Evolutionary conservation across 2,888 invertebrate genomes (phyloP), one percentile per base, ranked within the genome.

Genomic region (Metallyticus violacea): DNA sequence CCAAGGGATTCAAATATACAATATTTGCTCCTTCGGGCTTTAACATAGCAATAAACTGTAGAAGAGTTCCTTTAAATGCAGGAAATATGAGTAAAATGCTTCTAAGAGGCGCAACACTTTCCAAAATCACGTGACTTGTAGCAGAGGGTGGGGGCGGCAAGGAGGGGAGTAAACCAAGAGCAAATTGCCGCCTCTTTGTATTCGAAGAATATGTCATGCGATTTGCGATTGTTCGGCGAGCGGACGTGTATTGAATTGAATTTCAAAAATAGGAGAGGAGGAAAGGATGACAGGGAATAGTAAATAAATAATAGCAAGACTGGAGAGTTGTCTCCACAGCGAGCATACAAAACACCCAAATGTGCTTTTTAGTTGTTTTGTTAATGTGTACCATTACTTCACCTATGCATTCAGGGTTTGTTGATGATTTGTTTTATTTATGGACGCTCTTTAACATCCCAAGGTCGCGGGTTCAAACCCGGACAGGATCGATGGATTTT

Each of bases 181-280:
- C 87, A 86, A 88, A 87, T 87, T 86, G 88, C 62, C 86, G 79
- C 81, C 86, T 86, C 86, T 87, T 87, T 87, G 87, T 87, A 82
- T 28, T 22, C 7, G 86, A 87, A 87, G 86, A 87, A 87, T 87
- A 79, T 81, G 81, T 79, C 78, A 26, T 85, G 40, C 87, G 84
- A 87, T 87, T 86, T 86, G 87, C 82, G 85, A 87, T 87, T 87
- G 87, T 87, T 86, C 86, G 81, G 7, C 26, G 26, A 62, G 78
- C 79, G 85, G 86, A 87, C 87, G 87, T 87, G 87, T 79, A 40
- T 78, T 85, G 85, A 85, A 85, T 85, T 78, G 22, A 76, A 76
- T 77, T 77, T 77, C 62, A 27, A 83, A 26, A 83, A 79, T 79
- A 79, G 40, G 22, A 62, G 40, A 62, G 40, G 22, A 62, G 40